phyloP scores from a whole-genome alignment of 2,888 invertebrate species.

The Lochmaea capreae region DNA sequence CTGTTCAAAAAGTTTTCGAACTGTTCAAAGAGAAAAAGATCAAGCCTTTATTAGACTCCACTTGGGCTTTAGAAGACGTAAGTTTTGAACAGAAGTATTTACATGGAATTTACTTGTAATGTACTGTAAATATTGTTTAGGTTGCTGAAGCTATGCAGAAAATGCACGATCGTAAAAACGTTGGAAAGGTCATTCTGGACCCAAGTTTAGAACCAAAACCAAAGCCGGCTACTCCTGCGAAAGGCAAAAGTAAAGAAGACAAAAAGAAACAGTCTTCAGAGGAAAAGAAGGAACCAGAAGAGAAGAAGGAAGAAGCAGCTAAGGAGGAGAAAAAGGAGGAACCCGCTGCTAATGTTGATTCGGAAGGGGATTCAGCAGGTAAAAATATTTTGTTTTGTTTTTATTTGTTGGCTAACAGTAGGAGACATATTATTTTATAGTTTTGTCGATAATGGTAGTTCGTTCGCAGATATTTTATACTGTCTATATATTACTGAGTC shows the following conservation, averaged over 20 bases:
- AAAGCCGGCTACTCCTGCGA: constrained; percentile 82
- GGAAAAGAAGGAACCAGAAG: constrained; percentile 69
- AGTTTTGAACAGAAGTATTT: constrained; percentile 58
- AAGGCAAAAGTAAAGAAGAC: constrained; percentile 78
- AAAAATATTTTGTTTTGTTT: constrained; percentile 42
- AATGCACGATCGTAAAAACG: constrained; percentile 91
- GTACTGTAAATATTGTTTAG: constrained; percentile 65
- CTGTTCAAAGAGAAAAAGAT: constrained; percentile 84
- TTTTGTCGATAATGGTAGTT: no score
- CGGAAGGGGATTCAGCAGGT: constrained; percentile 67
- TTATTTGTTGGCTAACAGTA: no score
- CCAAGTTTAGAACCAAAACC: constrained; percentile 84
- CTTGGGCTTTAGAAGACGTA: constrained; percentile 89
- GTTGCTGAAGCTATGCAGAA: constrained; percentile 92
- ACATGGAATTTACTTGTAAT: neutral
- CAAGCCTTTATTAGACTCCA: constrained; percentile 85
- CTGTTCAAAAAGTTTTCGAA: constrained; percentile 79
- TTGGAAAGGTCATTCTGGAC: constrained; percentile 88
- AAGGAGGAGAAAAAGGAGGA: constrained; percentile 65
- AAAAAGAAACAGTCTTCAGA: constrained; percentile 77
- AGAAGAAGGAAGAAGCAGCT: constrained; percentile 67
- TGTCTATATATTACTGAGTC: no score
- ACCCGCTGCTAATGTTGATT: constrained; percentile 67
- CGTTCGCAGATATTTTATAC: no score
- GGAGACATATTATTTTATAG: no score